Evolutionary conservation across 2,113 vertebrate species (phyloP).

Genomic region (Sardina pilchardus): DNA sequence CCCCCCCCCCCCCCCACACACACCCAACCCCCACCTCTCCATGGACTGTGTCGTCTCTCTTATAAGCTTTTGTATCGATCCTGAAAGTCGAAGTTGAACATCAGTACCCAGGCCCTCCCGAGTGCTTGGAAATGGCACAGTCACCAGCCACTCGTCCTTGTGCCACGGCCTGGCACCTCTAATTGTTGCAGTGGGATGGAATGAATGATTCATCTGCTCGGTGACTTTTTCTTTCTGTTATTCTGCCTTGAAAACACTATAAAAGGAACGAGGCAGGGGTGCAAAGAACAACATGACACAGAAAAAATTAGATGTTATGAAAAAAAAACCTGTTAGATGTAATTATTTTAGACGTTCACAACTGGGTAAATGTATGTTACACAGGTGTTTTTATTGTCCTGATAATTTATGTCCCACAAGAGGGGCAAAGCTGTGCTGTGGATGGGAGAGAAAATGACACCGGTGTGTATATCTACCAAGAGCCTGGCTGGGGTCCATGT

Average conservation of each 20-base stretch:
- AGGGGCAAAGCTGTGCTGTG: background rate
- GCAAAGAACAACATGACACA: background rate
- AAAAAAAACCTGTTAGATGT: background rate
- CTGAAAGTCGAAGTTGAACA: background rate
- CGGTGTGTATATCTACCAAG: background rate
- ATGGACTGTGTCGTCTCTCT: background rate
- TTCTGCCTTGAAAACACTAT: background rate
- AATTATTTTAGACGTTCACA: background rate
- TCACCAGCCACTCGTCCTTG: background rate
- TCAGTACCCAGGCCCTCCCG: background rate
- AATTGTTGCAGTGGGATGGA: background rate
- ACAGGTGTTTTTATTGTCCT: background rate
- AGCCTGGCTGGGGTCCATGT: background rate
- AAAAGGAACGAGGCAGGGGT: background rate
- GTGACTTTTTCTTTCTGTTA: background rate
- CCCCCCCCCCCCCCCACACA: conserved; percentile 10
- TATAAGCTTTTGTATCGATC: background rate
- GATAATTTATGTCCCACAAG: background rate
- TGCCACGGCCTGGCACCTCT: background rate
- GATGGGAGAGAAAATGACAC: background rate
- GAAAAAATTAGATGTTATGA: background rate
- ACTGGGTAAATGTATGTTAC: background rate
- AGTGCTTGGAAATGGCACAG: background rate
- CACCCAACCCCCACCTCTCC: background rate
- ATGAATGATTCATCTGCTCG: background rate